Conservation (phyloP, 2,888 invertebrate genomes). For the Dinocampus coccinellae region DNA sequence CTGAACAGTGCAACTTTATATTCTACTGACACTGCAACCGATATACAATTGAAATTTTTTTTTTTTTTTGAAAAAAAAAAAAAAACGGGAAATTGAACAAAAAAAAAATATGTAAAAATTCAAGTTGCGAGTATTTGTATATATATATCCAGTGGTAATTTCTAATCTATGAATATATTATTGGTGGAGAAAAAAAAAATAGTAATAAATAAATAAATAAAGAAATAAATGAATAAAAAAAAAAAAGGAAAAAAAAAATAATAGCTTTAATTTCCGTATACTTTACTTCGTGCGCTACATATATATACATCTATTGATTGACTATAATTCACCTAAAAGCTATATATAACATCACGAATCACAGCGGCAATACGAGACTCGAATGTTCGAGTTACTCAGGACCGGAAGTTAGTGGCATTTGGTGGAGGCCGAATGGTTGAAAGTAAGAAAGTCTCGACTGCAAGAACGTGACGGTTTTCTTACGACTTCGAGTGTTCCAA, state of each 20-base stretch:
- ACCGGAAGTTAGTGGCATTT: slow-evolving; percentile 25
- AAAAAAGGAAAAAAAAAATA: not conserved
- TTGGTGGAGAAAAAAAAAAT: too few species aligned
- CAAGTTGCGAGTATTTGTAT: too few species aligned
- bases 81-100: too few species aligned
- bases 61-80: too few species aligned
- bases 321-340: slow-evolving; percentile 10
- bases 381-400: slow-evolving; percentile 17
- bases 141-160: too few species aligned
- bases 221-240: not conserved
- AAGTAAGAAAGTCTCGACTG: slow-evolving; percentile 3
- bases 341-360: slow-evolving; percentile 13
- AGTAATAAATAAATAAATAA: too few species aligned
- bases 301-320: slow-evolving; percentile 20
- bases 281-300: not conserved
- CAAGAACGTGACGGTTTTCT: slow-evolving; percentile 1
- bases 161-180: too few species aligned
- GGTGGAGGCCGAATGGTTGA: slow-evolving; percentile 6
- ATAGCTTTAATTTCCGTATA: not conserved
- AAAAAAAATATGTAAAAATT: too few species aligned
- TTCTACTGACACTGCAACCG: not conserved
- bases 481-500: not conserved
- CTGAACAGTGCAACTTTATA: slow-evolving; percentile 11
- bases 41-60: slow-evolving; percentile 9
- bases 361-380: slow-evolving; percentile 20